A percentile compares a stretch with the other conserved stretches of the same genome.
Conservation (phyloP, 2,888 invertebrate species). For the Cryptops parisi region DNA sequence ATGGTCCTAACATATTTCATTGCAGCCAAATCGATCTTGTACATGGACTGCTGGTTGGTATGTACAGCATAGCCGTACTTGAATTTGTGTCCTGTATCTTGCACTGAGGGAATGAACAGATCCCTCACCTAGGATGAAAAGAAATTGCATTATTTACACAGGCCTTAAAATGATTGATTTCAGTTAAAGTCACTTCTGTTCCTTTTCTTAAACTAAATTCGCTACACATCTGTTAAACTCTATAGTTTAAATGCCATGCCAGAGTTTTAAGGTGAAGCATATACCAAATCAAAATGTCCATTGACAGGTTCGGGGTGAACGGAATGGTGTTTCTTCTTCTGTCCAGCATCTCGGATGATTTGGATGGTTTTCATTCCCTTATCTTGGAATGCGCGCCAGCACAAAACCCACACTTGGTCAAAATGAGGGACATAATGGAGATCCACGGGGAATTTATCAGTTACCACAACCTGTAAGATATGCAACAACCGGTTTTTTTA, state of each 20-base stretch:
- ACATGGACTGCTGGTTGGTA: slow-evolving; percentile 52
- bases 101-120: slow-evolving; percentile 30
- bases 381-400: slow-evolving; percentile 40
- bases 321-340: slow-evolving; percentile 54
- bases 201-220: no score
- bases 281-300: slow-evolving; percentile 55
- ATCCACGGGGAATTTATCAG: slow-evolving; percentile 55
- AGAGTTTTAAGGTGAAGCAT: no score
- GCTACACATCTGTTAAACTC: background rate
- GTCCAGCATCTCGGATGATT: slow-evolving; percentile 54
- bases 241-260: background rate
- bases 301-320: slow-evolving; percentile 59
- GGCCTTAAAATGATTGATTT: no score
- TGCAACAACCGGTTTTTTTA: no score
- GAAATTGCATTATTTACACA: no score
- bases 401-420: slow-evolving; percentile 59
- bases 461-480: slow-evolving; percentile 55
- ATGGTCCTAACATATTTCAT: slow-evolving; percentile 54
- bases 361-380: slow-evolving; percentile 32
- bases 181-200: no score
- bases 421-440: slow-evolving; percentile 51
- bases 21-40: slow-evolving; percentile 54
- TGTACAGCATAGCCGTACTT: slow-evolving; percentile 60
- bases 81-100: slow-evolving; percentile 41
- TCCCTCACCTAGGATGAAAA: slow-evolving; percentile 27